Conservation (phyloP, 1,140 invertebrate genomes). For the Propsilocerus akamusi region DNA sequence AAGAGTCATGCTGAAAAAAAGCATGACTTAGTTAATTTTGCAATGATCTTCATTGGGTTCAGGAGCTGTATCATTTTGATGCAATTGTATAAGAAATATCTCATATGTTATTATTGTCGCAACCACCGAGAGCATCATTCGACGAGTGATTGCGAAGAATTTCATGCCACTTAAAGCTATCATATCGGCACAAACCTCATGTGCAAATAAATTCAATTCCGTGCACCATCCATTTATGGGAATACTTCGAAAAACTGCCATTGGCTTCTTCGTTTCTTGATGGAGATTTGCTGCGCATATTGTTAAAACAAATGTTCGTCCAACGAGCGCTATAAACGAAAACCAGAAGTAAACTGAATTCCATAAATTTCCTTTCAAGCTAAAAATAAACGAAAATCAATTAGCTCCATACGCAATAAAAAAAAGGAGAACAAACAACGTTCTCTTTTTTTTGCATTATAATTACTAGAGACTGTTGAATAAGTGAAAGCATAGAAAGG, state of each 20-base stretch:
- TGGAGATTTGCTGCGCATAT: background rate
- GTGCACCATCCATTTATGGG: background rate
- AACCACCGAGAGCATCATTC: background rate
- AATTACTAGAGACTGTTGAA: slow-evolving; percentile 30
- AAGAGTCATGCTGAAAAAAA: no score
- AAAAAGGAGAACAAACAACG: no score
- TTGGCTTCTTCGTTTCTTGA: background rate
- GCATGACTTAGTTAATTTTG: no score
- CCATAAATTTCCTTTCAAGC: background rate
- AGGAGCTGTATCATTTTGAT: background rate
- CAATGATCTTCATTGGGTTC: background rate
- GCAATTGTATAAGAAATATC: background rate
- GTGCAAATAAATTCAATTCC: background rate
- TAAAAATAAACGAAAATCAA: no score
- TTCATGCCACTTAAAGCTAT: background rate
- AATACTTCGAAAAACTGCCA: background rate
- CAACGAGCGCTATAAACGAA: background rate
- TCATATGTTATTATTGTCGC: background rate
- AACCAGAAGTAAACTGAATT: background rate
- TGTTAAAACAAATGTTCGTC: background rate
- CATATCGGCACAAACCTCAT: background rate
- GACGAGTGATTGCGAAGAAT: background rate
- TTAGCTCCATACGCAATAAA: no score
- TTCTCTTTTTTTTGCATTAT: no score
- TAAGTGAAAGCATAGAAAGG: slow-evolving; percentile 53